These are phyloP conservation scores for Acleris holmiana DNA, from an alignment of 2,888 invertebrate genomes.

Conservation along the genomic window DNA sequence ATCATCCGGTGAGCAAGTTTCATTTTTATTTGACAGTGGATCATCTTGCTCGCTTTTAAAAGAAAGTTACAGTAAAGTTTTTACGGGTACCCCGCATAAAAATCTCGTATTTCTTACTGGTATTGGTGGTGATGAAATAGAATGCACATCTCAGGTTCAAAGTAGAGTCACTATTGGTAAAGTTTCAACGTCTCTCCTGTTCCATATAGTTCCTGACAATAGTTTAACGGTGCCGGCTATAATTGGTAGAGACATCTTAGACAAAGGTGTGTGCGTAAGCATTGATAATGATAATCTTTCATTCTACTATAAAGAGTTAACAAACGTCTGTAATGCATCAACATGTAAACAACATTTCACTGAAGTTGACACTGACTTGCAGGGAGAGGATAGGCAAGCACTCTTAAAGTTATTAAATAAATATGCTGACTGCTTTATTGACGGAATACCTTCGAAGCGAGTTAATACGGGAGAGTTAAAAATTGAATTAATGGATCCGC, in stretches of 20 bases:
- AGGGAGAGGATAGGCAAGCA: not conserved
- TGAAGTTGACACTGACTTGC: constrained; percentile 1
- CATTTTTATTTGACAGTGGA: too few species aligned
- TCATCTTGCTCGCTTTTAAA: too few species aligned
- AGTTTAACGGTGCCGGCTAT: not conserved
- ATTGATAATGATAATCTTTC: not conserved
- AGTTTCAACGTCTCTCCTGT: not conserved
- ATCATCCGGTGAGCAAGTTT: too few species aligned
- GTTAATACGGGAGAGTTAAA: too few species aligned
- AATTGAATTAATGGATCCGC: too few species aligned
- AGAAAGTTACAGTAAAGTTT: too few species aligned
- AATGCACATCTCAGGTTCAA: not conserved
- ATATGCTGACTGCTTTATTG: too few species aligned
- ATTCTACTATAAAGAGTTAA: not conserved
- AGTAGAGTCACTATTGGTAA: not conserved
- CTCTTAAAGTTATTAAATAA: too few species aligned
- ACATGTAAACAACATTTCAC: not conserved
- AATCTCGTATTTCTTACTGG: not conserved
- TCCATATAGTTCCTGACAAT: not conserved
- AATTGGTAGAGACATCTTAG: not conserved
- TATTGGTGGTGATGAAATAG: not conserved
- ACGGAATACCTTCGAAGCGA: too few species aligned
- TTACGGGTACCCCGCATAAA: too few species aligned
- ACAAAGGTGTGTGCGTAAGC: not conserved
- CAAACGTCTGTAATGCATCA: not conserved